Conservation (phyloP, 2,797 vertebrate species). For the Chrosomus eos region DNA sequence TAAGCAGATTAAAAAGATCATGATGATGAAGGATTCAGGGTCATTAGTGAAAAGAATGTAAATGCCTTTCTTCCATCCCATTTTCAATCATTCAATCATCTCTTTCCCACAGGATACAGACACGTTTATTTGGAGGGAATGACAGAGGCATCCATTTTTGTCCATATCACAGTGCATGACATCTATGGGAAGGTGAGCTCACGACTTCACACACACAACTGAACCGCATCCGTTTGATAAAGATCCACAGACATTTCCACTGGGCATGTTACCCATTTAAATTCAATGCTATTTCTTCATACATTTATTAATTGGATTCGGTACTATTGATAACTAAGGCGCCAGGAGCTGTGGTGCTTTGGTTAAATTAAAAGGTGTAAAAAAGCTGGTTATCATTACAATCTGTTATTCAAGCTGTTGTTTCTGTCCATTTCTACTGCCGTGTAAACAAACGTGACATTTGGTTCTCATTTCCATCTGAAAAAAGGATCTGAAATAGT, state of each 20-base stretch:
- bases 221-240: background rate
- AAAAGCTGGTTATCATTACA: conserved; percentile 30
- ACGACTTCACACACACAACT: conserved; percentile 5
- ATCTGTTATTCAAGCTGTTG: conserved; percentile 27
- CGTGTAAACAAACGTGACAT: background rate
- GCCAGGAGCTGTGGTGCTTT: conserved; percentile 1
- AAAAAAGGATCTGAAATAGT: background rate
- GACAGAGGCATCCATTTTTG: conserved; percentile 96
- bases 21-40: too few species aligned
- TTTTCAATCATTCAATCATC: conserved; percentile 2
- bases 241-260: background rate
- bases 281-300: background rate
- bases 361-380: conserved; percentile 37
- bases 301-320: background rate
- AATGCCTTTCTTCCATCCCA: background rate
- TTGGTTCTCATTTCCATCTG: background rate
- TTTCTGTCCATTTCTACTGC: conserved; percentile 34
- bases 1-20: background rate
- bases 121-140: conserved; percentile 96
- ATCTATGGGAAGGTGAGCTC: conserved; percentile 93
- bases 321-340: background rate
- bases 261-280: background rate
- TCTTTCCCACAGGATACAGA: conserved; percentile 86
- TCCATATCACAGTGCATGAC: conserved; percentile 95
- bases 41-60: too few species aligned